phyloP scores from a whole-genome alignment of 2,113 vertebrate species.

The Hyperopisus bebe region DNA sequence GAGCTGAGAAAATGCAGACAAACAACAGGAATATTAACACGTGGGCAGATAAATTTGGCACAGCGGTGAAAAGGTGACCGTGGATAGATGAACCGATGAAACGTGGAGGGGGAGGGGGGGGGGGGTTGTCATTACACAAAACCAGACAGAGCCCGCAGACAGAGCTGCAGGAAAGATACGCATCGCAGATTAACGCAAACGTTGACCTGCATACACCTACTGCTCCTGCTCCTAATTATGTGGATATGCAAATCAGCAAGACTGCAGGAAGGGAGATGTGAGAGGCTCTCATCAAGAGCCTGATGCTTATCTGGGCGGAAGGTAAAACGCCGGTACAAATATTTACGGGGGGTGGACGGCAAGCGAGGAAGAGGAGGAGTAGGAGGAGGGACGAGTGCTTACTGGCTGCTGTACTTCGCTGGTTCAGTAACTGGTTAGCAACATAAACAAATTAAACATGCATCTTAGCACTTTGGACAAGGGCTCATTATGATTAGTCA shows the following conservation, averaged over 20 bases:
- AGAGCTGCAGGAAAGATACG: neutral
- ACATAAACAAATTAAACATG: neutral
- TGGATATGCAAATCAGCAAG: neutral
- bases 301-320: neutral
- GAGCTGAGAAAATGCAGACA: neutral
- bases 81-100: neutral
- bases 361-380: neutral
- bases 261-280: neutral
- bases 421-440: neutral
- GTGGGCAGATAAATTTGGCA: neutral
- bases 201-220: neutral
- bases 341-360: neutral
- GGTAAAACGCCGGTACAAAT: neutral
- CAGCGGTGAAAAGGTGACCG: neutral
- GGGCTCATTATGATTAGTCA: neutral
- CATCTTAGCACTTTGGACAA: neutral
- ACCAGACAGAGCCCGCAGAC: neutral
- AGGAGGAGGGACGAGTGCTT: neutral
- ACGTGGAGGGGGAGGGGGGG: neutral
- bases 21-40: neutral
- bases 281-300: neutral
- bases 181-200: neutral
- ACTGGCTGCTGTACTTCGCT: neutral
- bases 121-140: neutral
- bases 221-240: neutral